phyloP scores from a whole-genome alignment of 2,797 vertebrate species.

The Siniperca undulata region DNA sequence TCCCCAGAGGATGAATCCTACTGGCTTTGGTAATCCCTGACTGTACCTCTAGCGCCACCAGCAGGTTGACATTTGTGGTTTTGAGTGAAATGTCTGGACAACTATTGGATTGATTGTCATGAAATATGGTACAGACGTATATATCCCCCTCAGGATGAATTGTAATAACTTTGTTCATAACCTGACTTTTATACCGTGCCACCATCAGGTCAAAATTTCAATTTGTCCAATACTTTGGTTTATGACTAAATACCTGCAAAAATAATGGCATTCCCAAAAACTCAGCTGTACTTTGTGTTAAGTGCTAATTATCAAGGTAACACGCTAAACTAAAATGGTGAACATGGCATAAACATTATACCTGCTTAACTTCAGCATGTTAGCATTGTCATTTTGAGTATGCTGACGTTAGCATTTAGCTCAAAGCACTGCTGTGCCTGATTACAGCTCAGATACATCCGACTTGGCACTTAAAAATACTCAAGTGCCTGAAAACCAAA shows the following conservation, averaged over 20 bases:
- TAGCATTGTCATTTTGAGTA: neutral
- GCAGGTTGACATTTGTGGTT: slow-evolving; percentile 11
- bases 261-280: neutral
- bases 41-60: neutral
- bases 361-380: neutral
- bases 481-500: neutral
- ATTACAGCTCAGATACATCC: neutral
- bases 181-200: neutral
- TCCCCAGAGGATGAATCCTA: neutral
- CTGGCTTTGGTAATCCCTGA: neutral
- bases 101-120: neutral
- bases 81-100: neutral
- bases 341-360: neutral
- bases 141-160: neutral
- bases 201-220: neutral
- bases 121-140: neutral
- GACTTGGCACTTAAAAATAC: no score
- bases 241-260: no score
- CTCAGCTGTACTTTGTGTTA: neutral
- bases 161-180: neutral
- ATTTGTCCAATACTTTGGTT: neutral
- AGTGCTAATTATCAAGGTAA: neutral
- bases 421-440: neutral
- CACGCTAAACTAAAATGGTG: neutral
- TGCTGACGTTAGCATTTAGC: neutral